These are phyloP conservation scores for Ateles fusciceps DNA, from an alignment of 2,797 vertebrate genomes.

Conservation along the genomic window DNA sequence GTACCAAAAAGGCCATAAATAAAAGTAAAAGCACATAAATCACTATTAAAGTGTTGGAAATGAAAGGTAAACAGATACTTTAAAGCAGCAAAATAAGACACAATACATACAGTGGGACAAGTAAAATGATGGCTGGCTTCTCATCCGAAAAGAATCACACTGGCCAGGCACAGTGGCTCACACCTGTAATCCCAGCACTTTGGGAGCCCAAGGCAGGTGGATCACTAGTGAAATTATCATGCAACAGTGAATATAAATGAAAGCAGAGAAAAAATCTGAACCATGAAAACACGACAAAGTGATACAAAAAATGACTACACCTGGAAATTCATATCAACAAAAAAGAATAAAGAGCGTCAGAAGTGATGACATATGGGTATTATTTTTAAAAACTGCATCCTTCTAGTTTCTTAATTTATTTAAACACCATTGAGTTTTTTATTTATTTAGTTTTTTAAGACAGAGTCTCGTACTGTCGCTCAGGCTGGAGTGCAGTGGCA, in stretches of 20 bases:
- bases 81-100: neutral
- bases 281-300: neutral
- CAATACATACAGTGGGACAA: neutral
- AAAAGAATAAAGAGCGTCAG: neutral
- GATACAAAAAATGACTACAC: neutral
- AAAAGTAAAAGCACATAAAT: neutral
- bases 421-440: neutral
- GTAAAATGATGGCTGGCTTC: neutral
- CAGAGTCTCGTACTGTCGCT: too few species aligned
- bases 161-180: too few species aligned
- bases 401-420: neutral
- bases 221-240: neutral
- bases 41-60: neutral
- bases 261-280: neutral
- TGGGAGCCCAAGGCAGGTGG: too few species aligned
- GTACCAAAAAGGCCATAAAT: neutral
- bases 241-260: neutral
- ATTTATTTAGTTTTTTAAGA: too few species aligned
- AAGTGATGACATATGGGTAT: neutral
- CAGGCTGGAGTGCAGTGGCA: too few species aligned
- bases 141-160: neutral
- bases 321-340: neutral
- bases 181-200: too few species aligned
- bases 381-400: neutral
- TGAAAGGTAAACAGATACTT: neutral